These are phyloP conservation scores for Corvus moneduloides DNA, from an alignment of 2,113 vertebrate genomes.

Conservation along the genomic window DNA sequence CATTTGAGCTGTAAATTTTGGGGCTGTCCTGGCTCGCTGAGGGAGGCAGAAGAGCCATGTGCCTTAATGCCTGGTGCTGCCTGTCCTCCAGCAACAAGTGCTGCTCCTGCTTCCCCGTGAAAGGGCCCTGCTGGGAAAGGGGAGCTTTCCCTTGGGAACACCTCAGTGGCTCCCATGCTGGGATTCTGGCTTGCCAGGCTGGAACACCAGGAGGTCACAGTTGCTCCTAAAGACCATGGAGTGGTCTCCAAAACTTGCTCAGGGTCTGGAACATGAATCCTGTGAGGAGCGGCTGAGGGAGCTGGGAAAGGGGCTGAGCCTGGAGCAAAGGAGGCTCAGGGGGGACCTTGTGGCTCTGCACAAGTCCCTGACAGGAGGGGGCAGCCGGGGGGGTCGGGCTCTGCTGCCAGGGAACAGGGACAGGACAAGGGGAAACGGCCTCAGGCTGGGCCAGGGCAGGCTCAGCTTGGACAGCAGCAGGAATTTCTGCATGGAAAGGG, in stretches of 20 bases:
- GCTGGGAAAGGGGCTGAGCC: not conserved
- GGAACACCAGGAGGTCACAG: not conserved
- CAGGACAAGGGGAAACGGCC: too few relatives aligned
- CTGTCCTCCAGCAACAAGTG: not conserved
- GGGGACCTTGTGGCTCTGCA: not conserved
- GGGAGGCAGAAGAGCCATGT: not conserved
- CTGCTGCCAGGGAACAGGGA: not conserved
- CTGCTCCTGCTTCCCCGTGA: not conserved
- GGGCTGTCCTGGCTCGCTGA: not conserved
- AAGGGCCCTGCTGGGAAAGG: not conserved
- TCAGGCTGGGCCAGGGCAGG: too few relatives aligned
- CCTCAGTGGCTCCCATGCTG: fast-evolving
- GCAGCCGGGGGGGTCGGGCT: not conserved
- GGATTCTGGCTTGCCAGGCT: not conserved
- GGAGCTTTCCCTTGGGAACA: not conserved
- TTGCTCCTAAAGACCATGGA: not conserved
- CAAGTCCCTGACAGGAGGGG: not conserved
- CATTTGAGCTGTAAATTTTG: not conserved
- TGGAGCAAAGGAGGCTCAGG: not conserved
- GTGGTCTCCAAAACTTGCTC: not conserved
- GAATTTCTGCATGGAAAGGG: not conserved
- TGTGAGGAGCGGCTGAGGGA: not conserved
- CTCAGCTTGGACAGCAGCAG: not conserved
- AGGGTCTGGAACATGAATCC: not conserved
- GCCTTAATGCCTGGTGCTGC: not conserved